Conservation (phyloP, 2,888 invertebrate species). For the Chorisops tibialis region DNA sequence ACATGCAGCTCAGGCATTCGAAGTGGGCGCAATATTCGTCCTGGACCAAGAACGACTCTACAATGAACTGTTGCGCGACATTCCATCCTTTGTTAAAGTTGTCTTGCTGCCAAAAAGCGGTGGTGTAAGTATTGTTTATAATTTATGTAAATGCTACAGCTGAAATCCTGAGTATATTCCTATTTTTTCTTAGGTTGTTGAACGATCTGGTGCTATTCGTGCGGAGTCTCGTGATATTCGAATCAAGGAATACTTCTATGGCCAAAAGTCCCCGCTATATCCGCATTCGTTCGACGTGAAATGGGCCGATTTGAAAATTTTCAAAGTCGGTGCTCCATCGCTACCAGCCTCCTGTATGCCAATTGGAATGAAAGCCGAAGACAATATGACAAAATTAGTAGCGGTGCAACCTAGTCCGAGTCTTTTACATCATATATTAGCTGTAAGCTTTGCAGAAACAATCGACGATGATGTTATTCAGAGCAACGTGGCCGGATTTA, state of each 20-base stretch:
- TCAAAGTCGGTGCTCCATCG: conserved; percentile 90
- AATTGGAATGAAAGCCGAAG: conserved; percentile 87
- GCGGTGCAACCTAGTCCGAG: conserved; percentile 70
- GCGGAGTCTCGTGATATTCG: conserved; percentile 74
- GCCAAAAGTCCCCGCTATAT: conserved; percentile 73
- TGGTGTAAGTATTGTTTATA: conserved; percentile 64
- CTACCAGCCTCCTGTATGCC: conserved; percentile 96
- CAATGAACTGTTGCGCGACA: conserved; percentile 88
- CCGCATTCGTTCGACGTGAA: conserved; percentile 94
- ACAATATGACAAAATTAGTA: conserved; percentile 87
- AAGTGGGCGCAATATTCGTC: conserved; percentile 93
- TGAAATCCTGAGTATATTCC: too few species aligned
- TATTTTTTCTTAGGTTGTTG: conserved; percentile 67
- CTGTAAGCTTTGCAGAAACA: conserved; percentile 81
- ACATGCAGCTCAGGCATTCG: conserved; percentile 88
- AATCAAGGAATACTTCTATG: conserved; percentile 95
- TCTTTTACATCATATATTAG: conserved; percentile 82
- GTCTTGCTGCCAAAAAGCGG: conserved; percentile 93
- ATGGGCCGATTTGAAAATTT: conserved; percentile 83
- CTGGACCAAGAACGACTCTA: conserved; percentile 94
- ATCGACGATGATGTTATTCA: conserved; percentile 81
- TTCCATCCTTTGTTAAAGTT: conserved; percentile 91
- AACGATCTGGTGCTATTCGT: conserved; percentile 69
- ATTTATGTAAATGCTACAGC: conserved; percentile 19
- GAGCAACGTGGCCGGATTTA: conserved; percentile 85